Percentiles rank a stretch among this genome's conserved stretches.
Evolutionary conservation across 2,797 vertebrate genomes (phyloP).

Genomic region (Notamacropus eugenii): DNA sequence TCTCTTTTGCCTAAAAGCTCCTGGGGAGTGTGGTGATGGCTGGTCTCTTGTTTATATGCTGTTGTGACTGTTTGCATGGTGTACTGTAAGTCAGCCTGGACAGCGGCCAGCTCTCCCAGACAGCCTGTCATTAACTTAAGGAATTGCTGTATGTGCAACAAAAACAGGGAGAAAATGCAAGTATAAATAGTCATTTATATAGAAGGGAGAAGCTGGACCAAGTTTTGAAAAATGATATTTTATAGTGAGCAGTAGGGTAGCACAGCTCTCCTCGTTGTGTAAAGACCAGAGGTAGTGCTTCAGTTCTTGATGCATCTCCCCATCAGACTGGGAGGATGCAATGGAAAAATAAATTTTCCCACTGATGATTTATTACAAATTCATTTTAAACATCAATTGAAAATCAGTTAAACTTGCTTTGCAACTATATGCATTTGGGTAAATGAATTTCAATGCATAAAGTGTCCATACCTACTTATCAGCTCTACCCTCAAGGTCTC

Average conservation of each 20-base stretch:
- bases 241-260: background rate
- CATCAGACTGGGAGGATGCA: background rate
- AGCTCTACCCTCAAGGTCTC: background rate
- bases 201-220: background rate
- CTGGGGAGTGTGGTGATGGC: background rate
- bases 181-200: background rate
- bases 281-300: background rate
- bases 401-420: background rate
- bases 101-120: background rate
- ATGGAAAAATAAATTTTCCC: background rate
- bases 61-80: background rate
- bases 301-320: background rate
- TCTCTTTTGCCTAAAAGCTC: background rate
- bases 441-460: background rate
- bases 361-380: background rate
- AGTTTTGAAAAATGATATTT: background rate
- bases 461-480: background rate
- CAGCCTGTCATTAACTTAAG: background rate
- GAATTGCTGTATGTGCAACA: background rate
- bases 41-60: background rate
- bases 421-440: background rate
- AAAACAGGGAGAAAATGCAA: background rate
- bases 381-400: background rate
- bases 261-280: background rate
- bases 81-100: background rate